Conservation (phyloP, 2,888 invertebrate species). For the Caenorhabditis afra region DNA sequence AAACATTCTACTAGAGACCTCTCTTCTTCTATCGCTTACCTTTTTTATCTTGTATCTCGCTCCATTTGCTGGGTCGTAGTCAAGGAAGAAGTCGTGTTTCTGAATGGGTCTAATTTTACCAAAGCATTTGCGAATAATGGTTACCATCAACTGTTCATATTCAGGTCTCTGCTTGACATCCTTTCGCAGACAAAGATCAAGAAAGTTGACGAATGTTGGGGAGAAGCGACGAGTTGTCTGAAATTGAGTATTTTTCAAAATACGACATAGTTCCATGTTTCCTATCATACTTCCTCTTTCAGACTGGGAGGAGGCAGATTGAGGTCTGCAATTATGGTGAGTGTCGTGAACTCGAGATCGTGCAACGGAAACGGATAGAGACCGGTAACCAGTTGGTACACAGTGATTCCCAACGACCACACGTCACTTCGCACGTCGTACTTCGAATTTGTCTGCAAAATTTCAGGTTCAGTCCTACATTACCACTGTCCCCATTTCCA, state of each 20-base stretch:
- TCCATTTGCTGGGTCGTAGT: constrained; percentile 30
- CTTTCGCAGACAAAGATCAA: constrained; percentile 75
- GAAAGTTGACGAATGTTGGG: constrained; percentile 71
- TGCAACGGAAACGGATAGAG: constrained; percentile 78
- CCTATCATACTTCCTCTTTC: constrained; percentile 22
- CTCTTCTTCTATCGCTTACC: constrained; percentile 3
- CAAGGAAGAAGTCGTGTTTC: constrained; percentile 49
- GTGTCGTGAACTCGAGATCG: constrained; percentile 52
- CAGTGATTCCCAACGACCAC: constrained; percentile 92
- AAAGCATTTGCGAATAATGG: too few relatives aligned
- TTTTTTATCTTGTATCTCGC: constrained; percentile 28
- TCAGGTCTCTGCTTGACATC: constrained; percentile 73
- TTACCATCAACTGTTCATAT: constrained; percentile 73
- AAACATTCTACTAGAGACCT: background rate
- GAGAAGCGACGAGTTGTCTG: constrained; percentile 63
- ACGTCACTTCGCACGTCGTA: constrained; percentile 99
- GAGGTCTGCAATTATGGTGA: constrained; percentile 52
- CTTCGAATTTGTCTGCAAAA: constrained; percentile 81
- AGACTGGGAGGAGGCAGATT: constrained; percentile 50
- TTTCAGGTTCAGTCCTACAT: background rate
- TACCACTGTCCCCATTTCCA: background rate
- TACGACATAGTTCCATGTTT: background rate
- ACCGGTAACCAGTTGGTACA: constrained; percentile 94
- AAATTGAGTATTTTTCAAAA: constrained; percentile 9
- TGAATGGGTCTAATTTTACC: too few relatives aligned